Base-by-base conservation (phyloP, 1,140 invertebrate species). In the Drosophila setifemur region DNA sequence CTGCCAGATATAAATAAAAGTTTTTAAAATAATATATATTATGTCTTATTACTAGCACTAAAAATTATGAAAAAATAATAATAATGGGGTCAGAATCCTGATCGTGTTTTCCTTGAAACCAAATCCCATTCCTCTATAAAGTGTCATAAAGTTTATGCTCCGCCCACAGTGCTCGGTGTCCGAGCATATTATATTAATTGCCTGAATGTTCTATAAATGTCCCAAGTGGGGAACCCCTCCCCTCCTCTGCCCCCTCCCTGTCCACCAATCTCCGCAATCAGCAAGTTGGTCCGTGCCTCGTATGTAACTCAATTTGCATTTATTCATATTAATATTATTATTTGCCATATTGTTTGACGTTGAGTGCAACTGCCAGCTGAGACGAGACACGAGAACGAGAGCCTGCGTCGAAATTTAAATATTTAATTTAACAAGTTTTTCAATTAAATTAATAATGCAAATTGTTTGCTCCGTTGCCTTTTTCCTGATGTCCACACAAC, bases 341-440 rank as follows among this genome's bases (percentile, higher is more conserved):
- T 71, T 67, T 78, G 67, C 47, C 73, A 78, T 69, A 53, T 73
- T 78, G 63, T 70, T 69, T 58, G 63, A 71, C 47, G 49, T 40
- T 6, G 58, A 25, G 45, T 21, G 33, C 58, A 43, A 31, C 25
- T 26, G 25, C 43, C 25, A 44, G 12, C 35, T 28, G 42, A 61
- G 55, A 31, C 42, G 47, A 47, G 21, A 11, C 28, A 42, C 29
- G 63, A 39, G 31, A 19, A 12, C 53, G 28, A 16, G 53, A 26
- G 26, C 21, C 54, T 76, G 73, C 52, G 71, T 28, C 55, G 37
- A 52, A 58, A 76, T 82, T 82, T 82, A 76, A 82, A 82, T 82
- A 82, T 82, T 82, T 76, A 76, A 82, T 82, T 82, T 73, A 82
- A 77, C 73, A 82, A 82, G 78, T 82, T 83, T 68, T 82, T 64